Conservation (phyloP, 2,888 invertebrate species). For the Lithophane leautieri region DNA sequence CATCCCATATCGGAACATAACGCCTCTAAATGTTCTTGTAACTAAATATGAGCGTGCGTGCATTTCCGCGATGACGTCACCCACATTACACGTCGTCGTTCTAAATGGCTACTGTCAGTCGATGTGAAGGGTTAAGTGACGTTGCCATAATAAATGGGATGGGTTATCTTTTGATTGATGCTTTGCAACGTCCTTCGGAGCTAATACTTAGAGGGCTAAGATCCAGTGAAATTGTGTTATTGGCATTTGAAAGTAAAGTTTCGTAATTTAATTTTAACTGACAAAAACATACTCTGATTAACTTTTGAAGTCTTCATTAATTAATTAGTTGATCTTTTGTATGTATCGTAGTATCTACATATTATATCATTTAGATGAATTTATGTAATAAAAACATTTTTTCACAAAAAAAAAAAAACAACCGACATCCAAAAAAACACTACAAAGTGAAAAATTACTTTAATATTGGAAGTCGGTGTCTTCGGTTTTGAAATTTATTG, state of each 20-base stretch:
- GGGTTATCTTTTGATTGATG: background rate
- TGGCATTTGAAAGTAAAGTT: background rate
- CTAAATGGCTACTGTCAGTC: conserved; percentile 35
- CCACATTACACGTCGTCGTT: conserved; percentile 16
- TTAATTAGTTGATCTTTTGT: no score
- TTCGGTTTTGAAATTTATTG: no score
- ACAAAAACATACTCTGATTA: no score
- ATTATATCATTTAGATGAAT: no score
- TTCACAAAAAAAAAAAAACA: no score
- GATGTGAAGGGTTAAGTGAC: conserved; percentile 17
- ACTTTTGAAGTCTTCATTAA: no score
- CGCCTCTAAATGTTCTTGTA: conserved; percentile 56
- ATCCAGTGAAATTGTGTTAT: background rate
- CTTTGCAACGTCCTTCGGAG: background rate
- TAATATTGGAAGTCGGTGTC: no score
- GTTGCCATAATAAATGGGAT: conserved; percentile 13
- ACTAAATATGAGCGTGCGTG: conserved; percentile 35
- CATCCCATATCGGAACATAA: conserved; percentile 48
- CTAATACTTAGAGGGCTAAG: background rate
- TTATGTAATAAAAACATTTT: no score
- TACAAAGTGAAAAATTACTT: no score
- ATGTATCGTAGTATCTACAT: no score
- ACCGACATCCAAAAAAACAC: no score
- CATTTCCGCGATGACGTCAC: conserved; percentile 54
- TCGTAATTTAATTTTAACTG: no score